These are phyloP conservation scores for Amazonetta brasiliensis DNA, from an alignment of 2,797 vertebrate genomes.

Conservation along the genomic window DNA sequence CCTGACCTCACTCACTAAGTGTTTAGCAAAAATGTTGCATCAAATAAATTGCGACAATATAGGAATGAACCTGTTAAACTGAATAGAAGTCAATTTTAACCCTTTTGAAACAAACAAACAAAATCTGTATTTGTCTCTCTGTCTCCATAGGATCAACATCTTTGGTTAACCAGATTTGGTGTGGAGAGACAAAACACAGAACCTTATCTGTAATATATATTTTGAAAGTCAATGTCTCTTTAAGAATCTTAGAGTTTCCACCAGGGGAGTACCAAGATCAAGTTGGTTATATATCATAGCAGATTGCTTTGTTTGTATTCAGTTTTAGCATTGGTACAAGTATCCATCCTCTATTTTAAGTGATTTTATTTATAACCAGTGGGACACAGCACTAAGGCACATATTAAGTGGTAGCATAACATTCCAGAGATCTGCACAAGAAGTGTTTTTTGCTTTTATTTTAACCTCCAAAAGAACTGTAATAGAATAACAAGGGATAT, in stretches of 20 bases:
- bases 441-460: background rate
- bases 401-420: background rate
- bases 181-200: background rate
- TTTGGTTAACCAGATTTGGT: background rate
- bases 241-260: background rate
- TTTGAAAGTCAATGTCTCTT: background rate
- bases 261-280: background rate
- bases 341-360: constrained; percentile 17
- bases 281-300: background rate
- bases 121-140: background rate
- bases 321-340: constrained; percentile 6
- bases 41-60: background rate
- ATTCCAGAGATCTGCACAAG: background rate
- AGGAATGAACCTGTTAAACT: background rate
- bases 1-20: constrained; percentile 8
- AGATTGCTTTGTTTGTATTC: constrained; percentile 13
- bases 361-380: constrained; percentile 45
- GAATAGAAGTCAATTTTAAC: background rate
- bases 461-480: background rate
- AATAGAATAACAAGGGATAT: background rate
- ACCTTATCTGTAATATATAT: background rate
- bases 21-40: background rate
- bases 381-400: background rate
- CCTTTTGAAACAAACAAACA: background rate
- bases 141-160: background rate